These are phyloP conservation scores for Aurelia aurita DNA, from an alignment of 30 jellyfish, hydroid and myxozoan genomes.

Conservation along the genomic window DNA sequence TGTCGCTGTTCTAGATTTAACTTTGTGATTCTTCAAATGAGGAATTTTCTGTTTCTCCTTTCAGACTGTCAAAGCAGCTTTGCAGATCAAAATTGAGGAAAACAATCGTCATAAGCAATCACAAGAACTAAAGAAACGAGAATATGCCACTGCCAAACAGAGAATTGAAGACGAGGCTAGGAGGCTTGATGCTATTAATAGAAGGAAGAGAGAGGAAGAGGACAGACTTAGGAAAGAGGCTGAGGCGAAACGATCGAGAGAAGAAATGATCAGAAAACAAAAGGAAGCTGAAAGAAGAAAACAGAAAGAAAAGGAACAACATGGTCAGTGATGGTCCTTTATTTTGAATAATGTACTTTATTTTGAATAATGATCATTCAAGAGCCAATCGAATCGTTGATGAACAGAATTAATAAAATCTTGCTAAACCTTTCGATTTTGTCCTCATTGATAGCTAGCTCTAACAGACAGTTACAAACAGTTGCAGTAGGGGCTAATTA, in stretches of 20 bases:
- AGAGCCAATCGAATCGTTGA: no score
- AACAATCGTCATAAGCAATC: conserved; percentile 50
- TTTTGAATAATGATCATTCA: no score
- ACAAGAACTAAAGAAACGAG: conserved; percentile 71
- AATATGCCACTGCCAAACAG: conserved; percentile 57
- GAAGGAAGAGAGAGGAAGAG: conserved; percentile 69
- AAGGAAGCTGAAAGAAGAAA: conserved; percentile 76
- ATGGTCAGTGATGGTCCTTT: conserved; percentile 42
- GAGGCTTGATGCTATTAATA: conserved; percentile 44
- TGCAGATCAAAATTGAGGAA: conserved; percentile 65
- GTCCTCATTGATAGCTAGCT: no score
- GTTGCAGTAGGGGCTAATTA: no score
- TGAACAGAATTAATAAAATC: no score
- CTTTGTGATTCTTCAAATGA: no score
- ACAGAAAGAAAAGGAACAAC: conserved; percentile 81
- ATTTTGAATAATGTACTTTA: no score
- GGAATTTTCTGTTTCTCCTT: background rate
- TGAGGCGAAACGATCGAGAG: conserved; percentile 80
- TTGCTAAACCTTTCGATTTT: no score
- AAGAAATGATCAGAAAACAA: conserved; percentile 64
- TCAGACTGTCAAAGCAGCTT: conserved; percentile 50
- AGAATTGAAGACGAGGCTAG: conserved; percentile 74
- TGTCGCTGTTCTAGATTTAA: no score
- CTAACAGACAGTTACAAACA: no score
- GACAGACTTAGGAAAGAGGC: conserved; percentile 63